These are phyloP conservation scores for Rhynchomys soricoides DNA, from an alignment of 2,113 vertebrate species.

Conservation along the genomic window DNA sequence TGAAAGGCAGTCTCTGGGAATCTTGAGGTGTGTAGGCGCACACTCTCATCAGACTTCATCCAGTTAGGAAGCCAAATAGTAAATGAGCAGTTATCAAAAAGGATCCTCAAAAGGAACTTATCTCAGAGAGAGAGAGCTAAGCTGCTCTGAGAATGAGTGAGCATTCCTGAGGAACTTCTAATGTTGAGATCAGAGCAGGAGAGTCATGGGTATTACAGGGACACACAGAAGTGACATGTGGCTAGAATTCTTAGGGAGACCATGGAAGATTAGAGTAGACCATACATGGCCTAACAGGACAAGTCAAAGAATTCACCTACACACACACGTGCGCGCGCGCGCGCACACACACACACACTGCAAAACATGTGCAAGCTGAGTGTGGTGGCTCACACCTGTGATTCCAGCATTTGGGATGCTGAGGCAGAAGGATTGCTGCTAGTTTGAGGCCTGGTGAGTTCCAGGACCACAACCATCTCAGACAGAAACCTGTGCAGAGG, in stretches of 20 bases:
- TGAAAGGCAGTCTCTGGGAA: neutral
- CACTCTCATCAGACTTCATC: neutral
- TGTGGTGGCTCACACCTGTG: too few species aligned
- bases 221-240: neutral
- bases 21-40: neutral
- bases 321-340: too few species aligned
- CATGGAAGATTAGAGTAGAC: neutral
- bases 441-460: neutral
- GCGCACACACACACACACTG: neutral
- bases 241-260: neutral
- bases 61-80: slow-evolving; percentile 20
- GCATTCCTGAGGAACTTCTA: neutral
- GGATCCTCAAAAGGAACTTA: neutral
- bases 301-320: neutral
- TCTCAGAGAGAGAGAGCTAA: neutral
- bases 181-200: neutral
- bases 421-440: neutral
- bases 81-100: neutral
- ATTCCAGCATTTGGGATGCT: neutral
- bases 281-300: neutral
- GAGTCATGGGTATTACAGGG: neutral
- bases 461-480: neutral
- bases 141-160: neutral
- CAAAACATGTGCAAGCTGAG: neutral
- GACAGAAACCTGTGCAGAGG: neutral